Conservation (phyloP, 1,140 invertebrate species). For the Drosophila subpulchrella region DNA sequence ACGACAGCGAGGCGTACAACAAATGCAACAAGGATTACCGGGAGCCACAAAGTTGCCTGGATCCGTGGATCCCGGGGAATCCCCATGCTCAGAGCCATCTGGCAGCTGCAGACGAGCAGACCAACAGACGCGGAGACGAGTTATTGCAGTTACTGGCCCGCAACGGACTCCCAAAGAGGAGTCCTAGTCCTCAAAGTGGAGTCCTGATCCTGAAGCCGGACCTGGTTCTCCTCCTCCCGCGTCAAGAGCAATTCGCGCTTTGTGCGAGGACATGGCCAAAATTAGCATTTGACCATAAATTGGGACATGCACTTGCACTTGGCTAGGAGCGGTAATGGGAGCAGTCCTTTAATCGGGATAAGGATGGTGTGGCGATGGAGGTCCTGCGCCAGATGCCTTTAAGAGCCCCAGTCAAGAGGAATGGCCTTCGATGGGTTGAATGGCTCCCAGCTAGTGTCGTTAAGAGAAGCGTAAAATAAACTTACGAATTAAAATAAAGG, state of each 20-base stretch:
- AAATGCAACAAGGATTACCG: conserved; percentile 71
- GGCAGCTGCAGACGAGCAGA: conserved; percentile 44
- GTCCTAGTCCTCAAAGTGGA: conserved; percentile 35
- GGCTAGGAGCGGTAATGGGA: conserved; percentile 31
- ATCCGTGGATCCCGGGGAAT: conserved; percentile 2
- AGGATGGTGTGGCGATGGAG: not conserved
- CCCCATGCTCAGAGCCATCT: conserved; percentile 30
- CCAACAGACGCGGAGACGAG: conserved; percentile 56
- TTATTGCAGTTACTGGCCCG: conserved; percentile 62
- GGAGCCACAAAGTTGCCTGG: conserved; percentile 53
- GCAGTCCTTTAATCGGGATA: conserved; percentile 4
- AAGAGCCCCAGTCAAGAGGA: conserved; percentile 9
- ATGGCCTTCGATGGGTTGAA: conserved; percentile 11
- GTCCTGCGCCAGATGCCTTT: conserved; percentile 35
- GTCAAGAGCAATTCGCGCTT: conserved; percentile 63
- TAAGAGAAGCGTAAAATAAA: not conserved
- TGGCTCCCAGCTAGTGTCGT: not conserved
- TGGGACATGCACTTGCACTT: conserved; percentile 59
- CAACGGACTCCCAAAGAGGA: conserved; percentile 24
- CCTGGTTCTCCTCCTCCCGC: not conserved
- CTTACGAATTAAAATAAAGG: not conserved
- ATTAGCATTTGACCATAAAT: conserved; percentile 76
- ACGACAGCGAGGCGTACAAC: conserved; percentile 52
- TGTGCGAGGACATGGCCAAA: conserved; percentile 63
- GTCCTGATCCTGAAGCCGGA: conserved; percentile 2